These are phyloP conservation scores for Dryas iulia DNA, from an alignment of 1,140 invertebrate genomes.

Conservation along the genomic window DNA sequence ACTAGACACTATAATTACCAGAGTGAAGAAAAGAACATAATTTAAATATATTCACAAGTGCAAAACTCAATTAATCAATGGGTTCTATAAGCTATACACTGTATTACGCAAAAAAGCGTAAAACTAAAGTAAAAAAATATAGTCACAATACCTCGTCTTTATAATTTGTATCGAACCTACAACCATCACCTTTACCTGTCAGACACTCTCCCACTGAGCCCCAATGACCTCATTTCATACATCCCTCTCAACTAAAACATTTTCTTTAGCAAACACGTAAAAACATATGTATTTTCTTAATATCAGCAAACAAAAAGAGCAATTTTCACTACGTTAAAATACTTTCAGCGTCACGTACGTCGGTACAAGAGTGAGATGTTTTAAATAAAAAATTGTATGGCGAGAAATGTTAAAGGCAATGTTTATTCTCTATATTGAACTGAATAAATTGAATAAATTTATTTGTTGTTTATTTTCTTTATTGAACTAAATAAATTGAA, in stretches of 20 bases:
- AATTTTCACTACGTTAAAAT: conserved; percentile 12
- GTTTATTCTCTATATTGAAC: background rate
- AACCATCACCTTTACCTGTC: no score
- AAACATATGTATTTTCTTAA: background rate
- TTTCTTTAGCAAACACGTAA: background rate
- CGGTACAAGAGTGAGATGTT: background rate
- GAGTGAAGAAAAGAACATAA: no score
- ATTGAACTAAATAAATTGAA: no score
- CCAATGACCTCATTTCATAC: background rate
- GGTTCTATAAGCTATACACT: no score
- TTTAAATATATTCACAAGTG: no score
- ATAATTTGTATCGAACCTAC: no score
- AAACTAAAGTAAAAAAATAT: no score
- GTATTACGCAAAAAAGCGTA: no score
- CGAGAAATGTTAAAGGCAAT: background rate
- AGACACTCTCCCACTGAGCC: background rate
- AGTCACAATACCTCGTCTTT: no score
- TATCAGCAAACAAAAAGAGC: conserved; percentile 5
- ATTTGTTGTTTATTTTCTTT: no score
- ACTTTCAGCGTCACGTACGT: conserved; percentile 10
- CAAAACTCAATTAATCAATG: no score
- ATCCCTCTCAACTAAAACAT: background rate
- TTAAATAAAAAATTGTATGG: background rate
- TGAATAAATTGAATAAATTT: background rate
- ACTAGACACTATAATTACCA: no score